Evolutionary conservation across 2,797 vertebrate genomes (phyloP).

Genomic region (Gorsachius magnificus): DNA sequence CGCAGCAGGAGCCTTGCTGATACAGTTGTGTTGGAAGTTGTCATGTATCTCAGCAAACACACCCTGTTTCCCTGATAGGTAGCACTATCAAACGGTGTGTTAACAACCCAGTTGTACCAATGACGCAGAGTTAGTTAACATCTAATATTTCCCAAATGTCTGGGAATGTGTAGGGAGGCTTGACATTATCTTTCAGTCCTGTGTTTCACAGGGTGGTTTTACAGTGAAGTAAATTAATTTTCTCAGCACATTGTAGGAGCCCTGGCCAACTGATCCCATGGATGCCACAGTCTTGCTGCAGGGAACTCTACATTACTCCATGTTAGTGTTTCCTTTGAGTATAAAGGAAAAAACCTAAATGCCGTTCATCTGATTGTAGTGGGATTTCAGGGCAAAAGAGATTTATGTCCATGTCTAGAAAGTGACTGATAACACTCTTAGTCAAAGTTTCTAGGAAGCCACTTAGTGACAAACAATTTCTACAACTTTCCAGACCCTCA

Average conservation of each 20-base stretch:
- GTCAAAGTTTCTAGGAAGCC: not conserved
- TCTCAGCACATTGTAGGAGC: not conserved
- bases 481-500: not conserved
- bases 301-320: not conserved
- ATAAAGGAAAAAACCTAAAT: not conserved
- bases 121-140: not conserved
- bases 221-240: not conserved
- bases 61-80: not conserved
- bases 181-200: not conserved
- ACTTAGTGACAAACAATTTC: not conserved
- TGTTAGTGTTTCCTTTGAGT: not conserved
- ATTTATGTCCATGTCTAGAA: not conserved
- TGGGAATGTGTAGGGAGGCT: not conserved
- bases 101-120: not conserved
- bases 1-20: not conserved
- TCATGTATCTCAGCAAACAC: not conserved
- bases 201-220: not conserved
- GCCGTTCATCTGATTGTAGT: not conserved
- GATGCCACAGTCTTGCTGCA: not conserved
- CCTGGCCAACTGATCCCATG: not conserved
- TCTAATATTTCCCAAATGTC: not conserved
- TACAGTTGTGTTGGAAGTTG: not conserved
- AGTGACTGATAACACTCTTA: no score
- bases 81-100: not conserved
- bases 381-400: not conserved